phyloP scores from a whole-genome alignment of 2,888 invertebrate species.

The Rhaphigaster nebulosa region DNA sequence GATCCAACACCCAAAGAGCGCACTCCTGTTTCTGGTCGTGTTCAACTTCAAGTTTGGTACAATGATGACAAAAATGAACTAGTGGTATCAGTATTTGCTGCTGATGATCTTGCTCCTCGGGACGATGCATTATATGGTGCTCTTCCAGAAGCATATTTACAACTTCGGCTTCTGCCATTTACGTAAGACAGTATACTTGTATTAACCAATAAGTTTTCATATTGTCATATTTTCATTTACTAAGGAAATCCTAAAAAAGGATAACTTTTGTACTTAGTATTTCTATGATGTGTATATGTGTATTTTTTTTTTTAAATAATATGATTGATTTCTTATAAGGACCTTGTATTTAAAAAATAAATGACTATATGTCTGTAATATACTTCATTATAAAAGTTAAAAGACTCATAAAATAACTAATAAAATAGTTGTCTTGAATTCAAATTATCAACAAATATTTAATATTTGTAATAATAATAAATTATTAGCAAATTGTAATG shows the following conservation, averaged over 20 bases:
- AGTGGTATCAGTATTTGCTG: slow-evolving; percentile 87
- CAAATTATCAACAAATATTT: background rate
- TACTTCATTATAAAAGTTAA: too few relatives aligned
- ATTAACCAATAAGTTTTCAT: background rate
- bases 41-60: slow-evolving; percentile 92
- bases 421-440: background rate
- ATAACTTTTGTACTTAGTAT: background rate
- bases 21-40: slow-evolving; percentile 81
- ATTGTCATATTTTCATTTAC: background rate
- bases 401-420: background rate
- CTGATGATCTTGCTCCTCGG: slow-evolving; percentile 84
- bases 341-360: too few relatives aligned
- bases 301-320: background rate
- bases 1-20: slow-evolving; percentile 55
- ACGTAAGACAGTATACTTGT: slow-evolving; percentile 73
- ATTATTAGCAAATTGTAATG: background rate
- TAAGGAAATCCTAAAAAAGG: background rate
- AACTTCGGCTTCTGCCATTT: slow-evolving; percentile 83
- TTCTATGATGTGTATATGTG: background rate
- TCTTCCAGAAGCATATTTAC: slow-evolving; percentile 87
- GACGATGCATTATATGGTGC: slow-evolving; percentile 85
- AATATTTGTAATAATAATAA: background rate
- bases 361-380: too few relatives aligned
- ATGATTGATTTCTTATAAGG: too few relatives aligned
- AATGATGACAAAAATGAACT: slow-evolving; percentile 86